Conservation (phyloP, 2,888 invertebrate genomes). For the Idaea straminata region DNA sequence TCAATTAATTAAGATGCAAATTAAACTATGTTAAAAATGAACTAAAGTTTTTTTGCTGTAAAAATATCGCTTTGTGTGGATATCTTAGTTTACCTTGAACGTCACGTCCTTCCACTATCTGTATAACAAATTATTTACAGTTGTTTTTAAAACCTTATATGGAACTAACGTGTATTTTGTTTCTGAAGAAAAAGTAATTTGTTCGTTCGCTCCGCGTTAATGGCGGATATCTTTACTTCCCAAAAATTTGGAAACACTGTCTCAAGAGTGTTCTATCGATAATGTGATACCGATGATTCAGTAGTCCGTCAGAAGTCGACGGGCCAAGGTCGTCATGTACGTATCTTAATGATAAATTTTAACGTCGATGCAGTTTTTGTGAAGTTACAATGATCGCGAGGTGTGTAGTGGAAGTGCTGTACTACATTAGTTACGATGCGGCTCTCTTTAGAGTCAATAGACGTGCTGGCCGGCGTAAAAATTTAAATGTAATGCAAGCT, state of each 20-base stretch:
- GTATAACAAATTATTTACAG: conserved; percentile 19
- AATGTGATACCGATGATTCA: conserved; percentile 57
- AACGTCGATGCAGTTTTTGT: conserved; percentile 31
- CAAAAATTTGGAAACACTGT: conserved; percentile 17
- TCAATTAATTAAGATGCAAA: neutral
- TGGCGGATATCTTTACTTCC: neutral
- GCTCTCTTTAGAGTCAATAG: conserved; percentile 36
- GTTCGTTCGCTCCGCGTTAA: neutral
- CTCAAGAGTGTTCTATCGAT: conserved; percentile 31
- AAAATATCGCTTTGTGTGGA: conserved; percentile 11
- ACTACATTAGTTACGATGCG: conserved; percentile 51
- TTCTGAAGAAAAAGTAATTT: conserved; percentile 4
- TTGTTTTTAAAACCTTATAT: conserved; percentile 20
- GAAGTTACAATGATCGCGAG: conserved; percentile 41
- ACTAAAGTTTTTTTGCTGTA: neutral
- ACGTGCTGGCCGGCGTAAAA: conserved; percentile 28
- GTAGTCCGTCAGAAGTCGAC: conserved; percentile 33
- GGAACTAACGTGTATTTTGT: conserved; percentile 21
- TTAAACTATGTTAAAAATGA: neutral
- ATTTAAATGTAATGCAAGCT: conserved; percentile 33
- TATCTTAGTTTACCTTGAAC: conserved; percentile 18
- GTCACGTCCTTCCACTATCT: conserved; percentile 22
- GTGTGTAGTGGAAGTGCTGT: conserved; percentile 50
- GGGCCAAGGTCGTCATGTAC: conserved; percentile 53
- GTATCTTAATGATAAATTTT: conserved; percentile 29